Base-by-base conservation (phyloP, 2,888 invertebrate species). In the Resseliella maxima region DNA sequence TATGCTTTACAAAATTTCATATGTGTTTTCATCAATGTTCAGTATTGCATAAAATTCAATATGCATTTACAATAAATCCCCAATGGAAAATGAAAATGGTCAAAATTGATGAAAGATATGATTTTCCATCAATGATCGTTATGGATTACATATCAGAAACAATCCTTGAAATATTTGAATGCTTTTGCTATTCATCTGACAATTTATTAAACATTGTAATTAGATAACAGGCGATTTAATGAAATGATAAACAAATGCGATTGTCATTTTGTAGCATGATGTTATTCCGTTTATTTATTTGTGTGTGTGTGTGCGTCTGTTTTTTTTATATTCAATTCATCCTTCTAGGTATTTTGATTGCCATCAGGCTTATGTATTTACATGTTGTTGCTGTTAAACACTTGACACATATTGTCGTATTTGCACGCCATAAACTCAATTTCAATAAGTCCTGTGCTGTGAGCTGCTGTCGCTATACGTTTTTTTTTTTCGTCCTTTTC, bases 161-260 rank as follows among this genome's bases (percentile, higher is more conserved):
- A n/a, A 8, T 41, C 6, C 41, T 41, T 41, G 41, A 41, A 41
- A 41, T 41, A 41, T 41, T 41, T 41, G 6, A n/a, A n/a, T n/a
- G n/a, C n/a, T n/a, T n/a, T n/a, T n/a, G n/a, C n/a, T 12, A 41
- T 41, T 41, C 41, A 41, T 8, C 41, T 8, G 41, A 41, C 5
- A 12, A n/a, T n/a, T n/a, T n/a, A n/a, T n/a, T n/a, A n/a, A 8
- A 8, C 46, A 50, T 18, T 50, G 1, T 50, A 50, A 50, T 50
- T 50, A 18, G 46, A 50, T 50, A 15, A 50, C 46, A 18, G 18
- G 18, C 46, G 46, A 50, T 50, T 50, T 50, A 50, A 50, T 50
- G 46, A 50, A 50, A 50, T 50, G 46, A 50, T 50, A 50, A 50
- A 50, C 46, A 50, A 50, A 50, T 50, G 46, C 46, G 18, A 50